Base-by-base conservation (phyloP, 2,113 vertebrate genomes). In the Felis chaus region DNA sequence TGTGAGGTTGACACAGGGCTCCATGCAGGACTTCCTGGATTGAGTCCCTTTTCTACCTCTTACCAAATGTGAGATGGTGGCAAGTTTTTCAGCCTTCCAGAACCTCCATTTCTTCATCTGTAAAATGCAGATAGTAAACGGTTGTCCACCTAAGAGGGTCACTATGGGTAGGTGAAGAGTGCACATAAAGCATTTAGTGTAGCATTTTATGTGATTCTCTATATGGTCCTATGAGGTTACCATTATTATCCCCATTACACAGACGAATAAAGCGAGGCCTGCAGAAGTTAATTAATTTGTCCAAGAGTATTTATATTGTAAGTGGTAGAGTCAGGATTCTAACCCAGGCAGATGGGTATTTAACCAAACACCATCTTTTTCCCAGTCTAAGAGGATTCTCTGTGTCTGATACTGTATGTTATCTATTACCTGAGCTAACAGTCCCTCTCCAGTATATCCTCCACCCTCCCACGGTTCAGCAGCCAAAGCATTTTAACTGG, bases 261-360 rank as follows among this genome's bases (percentile, higher is more conserved):
- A 31, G 76, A 65, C 36, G 25, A 94, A 71, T 63, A 94, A 84
- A 82, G 68, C 36, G 93, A 96, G 91, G 66, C 12, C 66, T 57
- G 55, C n/a, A 16, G n/a, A 88, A 78, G 25, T 45, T 27, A 57
- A 31, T 53, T 27, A 80, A 71, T 41, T 81, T 82, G 66, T 36
- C 13, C 18, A 57, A 82, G 36, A 8, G 29, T 53, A 50, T 79
- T 76, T 63, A 80, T 53, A 39, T 45, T 55, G 3, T 61, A 68
- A 74, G 8, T 82, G 39, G 9, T 89, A 7, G 65, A 97, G 55
- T 93, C 86, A 91, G 23, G 31, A 85, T 93, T 91, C 65, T 94
- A 89, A 57, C 55, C 50, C 68, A 96, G 39, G 53, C 48, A 73
- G 63, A 53, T 55, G 83, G 25, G 4, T 48, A 53, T 96, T 82